A percentile compares a stretch with the other conserved stretches of the same genome.
Conservation (phyloP, 2,797 vertebrate genomes). For the Neosilurus mollespiculum region DNA sequence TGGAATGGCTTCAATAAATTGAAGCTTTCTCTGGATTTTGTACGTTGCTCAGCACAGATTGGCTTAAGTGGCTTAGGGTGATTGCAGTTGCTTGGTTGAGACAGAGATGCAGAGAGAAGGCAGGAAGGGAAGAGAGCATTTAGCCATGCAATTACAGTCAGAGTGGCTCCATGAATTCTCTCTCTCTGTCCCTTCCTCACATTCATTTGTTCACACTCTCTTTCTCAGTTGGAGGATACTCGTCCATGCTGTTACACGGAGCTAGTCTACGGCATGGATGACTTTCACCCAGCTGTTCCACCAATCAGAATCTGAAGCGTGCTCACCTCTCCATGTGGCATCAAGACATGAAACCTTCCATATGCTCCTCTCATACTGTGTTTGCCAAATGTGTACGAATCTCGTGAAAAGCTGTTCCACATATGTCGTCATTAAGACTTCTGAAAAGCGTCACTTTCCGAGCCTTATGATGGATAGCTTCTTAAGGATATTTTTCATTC, state of each 20-base stretch:
- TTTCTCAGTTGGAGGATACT: constrained; percentile 22
- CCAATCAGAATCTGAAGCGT: constrained; percentile 50
- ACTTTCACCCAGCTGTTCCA: constrained; percentile 49
- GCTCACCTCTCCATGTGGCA: constrained; percentile 55
- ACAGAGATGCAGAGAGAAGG: constrained; percentile 37
- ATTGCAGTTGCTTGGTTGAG: constrained; percentile 53
- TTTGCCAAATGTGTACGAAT: constrained; percentile 26
- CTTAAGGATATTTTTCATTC: not conserved
- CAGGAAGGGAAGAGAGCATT: constrained; percentile 51
- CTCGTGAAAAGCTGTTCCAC: constrained; percentile 39
- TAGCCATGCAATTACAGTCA: constrained; percentile 56
- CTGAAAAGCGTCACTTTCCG: not conserved
- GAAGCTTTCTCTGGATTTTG: constrained; percentile 54
- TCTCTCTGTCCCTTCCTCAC: constrained; percentile 19
- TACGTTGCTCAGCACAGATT: constrained; percentile 57
- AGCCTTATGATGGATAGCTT: constrained; percentile 5
- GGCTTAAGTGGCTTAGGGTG: constrained; percentile 58
- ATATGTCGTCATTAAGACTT: constrained; percentile 35
- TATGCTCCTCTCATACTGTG: constrained; percentile 32
- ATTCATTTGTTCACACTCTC: constrained; percentile 26
- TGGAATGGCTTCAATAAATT: constrained; percentile 51
- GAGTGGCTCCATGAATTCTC: constrained; percentile 47
- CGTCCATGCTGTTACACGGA: constrained; percentile 18
- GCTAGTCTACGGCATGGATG: constrained; percentile 43
- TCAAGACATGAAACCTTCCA: constrained; percentile 48